Conservation (phyloP, 2,797 vertebrate genomes). For the Natrix natrix region DNA sequence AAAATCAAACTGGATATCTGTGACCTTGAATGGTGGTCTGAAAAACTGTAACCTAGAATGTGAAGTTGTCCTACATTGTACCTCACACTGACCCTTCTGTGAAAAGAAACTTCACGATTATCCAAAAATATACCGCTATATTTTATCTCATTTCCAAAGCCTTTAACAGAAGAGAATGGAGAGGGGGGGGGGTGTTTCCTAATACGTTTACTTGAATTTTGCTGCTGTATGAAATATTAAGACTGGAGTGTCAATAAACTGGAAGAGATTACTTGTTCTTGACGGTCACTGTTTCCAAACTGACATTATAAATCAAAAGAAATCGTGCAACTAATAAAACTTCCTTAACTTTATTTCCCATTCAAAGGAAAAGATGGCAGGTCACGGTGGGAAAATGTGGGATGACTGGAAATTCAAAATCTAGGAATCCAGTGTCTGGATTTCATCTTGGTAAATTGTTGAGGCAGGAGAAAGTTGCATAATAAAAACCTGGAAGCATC, state of each 20-base stretch:
- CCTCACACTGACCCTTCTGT: constrained; percentile 48
- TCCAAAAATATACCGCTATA: constrained; percentile 24
- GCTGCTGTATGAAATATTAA: constrained; percentile 32
- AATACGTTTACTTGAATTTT: constrained; percentile 46
- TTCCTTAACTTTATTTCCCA: neutral
- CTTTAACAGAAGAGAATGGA: constrained; percentile 39
- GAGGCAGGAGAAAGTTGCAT: neutral
- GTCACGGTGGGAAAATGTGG: neutral
- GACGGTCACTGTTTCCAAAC: constrained; percentile 26
- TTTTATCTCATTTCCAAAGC: constrained; percentile 37
- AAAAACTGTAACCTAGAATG: constrained; percentile 43
- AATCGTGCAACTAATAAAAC: neutral
- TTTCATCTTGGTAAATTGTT: neutral
- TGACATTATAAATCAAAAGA: neutral
- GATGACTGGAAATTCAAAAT: neutral
- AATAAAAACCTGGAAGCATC: neutral
- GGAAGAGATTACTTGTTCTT: constrained; percentile 38
- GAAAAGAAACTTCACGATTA: constrained; percentile 48
- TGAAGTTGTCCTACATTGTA: constrained; percentile 41
- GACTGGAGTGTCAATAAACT: constrained; percentile 36
- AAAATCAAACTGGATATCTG: constrained; percentile 57
- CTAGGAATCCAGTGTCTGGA: neutral
- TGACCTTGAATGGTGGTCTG: constrained; percentile 52
- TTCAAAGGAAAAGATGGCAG: neutral
- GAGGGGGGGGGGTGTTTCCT: neutral